These are phyloP conservation scores for Todus mexicanus DNA, from an alignment of 2,797 vertebrate species.

Conservation along the genomic window DNA sequence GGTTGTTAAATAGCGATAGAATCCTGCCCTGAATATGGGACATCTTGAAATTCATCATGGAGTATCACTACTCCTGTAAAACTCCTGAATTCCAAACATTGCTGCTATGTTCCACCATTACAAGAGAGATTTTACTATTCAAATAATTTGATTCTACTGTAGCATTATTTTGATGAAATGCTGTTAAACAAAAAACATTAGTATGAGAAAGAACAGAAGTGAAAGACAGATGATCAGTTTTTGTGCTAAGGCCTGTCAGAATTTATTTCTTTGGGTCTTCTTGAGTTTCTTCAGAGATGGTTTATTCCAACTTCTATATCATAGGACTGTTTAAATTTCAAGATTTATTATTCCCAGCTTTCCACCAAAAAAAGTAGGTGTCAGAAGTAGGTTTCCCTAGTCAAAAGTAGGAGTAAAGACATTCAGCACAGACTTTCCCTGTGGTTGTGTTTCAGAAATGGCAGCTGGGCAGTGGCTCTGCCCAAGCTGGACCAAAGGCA, in stretches of 20 bases:
- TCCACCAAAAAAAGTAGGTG: neutral
- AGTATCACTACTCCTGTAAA: neutral
- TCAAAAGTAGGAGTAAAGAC: neutral
- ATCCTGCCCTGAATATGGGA: neutral
- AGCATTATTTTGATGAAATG: neutral
- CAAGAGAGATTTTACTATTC: neutral
- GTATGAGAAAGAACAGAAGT: neutral
- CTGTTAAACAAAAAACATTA: neutral
- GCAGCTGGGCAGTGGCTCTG: neutral
- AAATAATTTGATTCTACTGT: neutral
- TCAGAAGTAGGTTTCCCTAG: neutral
- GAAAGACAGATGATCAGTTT: neutral
- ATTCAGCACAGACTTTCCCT: neutral
- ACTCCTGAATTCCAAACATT: neutral
- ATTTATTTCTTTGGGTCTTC: neutral
- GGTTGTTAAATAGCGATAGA: neutral
- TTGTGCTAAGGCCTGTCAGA: neutral
- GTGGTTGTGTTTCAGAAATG: neutral
- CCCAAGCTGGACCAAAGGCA: neutral
- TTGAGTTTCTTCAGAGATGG: neutral
- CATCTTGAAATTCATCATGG: neutral
- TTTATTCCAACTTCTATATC: neutral
- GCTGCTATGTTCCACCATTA: neutral
- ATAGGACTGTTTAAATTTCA: neutral
- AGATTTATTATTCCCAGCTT: neutral